phyloP scores from a whole-genome alignment of 1,140 invertebrate genomes.

The Achatina immaculata region DNA sequence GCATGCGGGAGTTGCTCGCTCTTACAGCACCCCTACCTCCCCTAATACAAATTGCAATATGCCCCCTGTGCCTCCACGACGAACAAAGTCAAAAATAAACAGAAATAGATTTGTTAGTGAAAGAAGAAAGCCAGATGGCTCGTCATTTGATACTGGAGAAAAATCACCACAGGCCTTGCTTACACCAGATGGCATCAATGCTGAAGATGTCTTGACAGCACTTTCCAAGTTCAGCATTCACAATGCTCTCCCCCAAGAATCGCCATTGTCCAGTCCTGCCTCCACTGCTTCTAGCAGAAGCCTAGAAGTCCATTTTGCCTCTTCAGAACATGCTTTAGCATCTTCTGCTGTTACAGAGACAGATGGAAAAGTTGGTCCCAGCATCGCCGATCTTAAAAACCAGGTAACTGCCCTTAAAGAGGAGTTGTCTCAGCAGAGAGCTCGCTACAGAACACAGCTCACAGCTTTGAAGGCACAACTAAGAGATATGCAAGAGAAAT shows the following conservation, averaged over 20 bases:
- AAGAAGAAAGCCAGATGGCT: not conserved
- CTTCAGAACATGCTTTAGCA: not conserved
- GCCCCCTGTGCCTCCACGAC: constrained; percentile 11
- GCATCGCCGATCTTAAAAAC: not conserved
- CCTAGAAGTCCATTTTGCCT: not conserved
- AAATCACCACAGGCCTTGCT: not conserved
- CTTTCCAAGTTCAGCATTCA: not conserved
- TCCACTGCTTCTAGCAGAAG: not conserved
- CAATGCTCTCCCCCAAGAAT: not conserved
- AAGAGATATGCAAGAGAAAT: constrained; percentile 18
- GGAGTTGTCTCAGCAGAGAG: constrained; percentile 18
- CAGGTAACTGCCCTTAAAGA: constrained; percentile 5
- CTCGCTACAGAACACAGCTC: constrained; percentile 12
- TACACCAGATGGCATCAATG: not conserved
- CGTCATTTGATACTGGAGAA: not conserved
- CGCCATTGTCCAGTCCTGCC: not conserved
- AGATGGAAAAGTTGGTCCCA: constrained; percentile 22
- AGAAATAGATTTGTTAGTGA: not conserved
- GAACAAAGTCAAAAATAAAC: constrained; percentile 11
- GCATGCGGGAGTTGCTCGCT: not conserved
- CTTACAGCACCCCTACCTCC: constrained; percentile 9
- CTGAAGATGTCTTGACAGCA: constrained; percentile 13
- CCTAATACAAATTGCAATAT: not conserved
- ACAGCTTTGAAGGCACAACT: constrained; percentile 24
- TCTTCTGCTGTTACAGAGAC: not conserved